A percentile compares a stretch with the other conserved stretches of the same genome.
Evolutionary conservation across 2,113 vertebrate genomes (phyloP).

Genomic region (Poicephalus meyeri): DNA sequence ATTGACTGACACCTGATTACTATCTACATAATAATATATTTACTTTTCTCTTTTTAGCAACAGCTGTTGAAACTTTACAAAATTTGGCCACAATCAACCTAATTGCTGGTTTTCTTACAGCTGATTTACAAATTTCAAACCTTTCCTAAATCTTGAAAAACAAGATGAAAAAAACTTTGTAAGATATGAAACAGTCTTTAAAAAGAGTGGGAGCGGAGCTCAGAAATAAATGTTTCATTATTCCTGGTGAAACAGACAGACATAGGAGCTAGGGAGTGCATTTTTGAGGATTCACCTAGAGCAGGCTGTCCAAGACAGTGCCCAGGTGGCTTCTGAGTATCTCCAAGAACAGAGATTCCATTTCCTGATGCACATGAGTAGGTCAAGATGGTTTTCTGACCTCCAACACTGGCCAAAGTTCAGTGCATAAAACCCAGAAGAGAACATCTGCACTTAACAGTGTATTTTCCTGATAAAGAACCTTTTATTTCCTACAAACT

Average conservation of each 20-base stretch:
- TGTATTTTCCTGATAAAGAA: neutral
- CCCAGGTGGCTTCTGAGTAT: neutral
- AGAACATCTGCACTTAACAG: neutral
- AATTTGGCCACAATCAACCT: neutral
- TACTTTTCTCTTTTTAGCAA: neutral
- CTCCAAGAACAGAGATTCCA: neutral
- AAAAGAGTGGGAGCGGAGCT: neutral
- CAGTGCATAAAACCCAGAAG: neutral
- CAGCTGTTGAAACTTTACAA: neutral
- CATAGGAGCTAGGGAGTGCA: neutral
- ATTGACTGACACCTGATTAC: neutral
- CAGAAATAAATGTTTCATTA: too few species aligned
- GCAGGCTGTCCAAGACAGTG: neutral
- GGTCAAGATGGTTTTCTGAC: neutral
- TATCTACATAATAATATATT: neutral
- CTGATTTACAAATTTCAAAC: neutral
- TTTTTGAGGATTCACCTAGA: neutral
- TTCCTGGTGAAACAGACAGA: neutral
- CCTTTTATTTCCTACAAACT: neutral
- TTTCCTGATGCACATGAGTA: neutral
- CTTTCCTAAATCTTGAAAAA: neutral
- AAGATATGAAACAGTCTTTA: neutral
- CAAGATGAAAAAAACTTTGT: neutral
- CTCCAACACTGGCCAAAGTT: neutral
- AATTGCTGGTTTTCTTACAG: neutral